Evolutionary conservation across 1,140 invertebrate species (phyloP), one percentile per base, ranked within the genome.

Genomic region (Formica exsecta): DNA sequence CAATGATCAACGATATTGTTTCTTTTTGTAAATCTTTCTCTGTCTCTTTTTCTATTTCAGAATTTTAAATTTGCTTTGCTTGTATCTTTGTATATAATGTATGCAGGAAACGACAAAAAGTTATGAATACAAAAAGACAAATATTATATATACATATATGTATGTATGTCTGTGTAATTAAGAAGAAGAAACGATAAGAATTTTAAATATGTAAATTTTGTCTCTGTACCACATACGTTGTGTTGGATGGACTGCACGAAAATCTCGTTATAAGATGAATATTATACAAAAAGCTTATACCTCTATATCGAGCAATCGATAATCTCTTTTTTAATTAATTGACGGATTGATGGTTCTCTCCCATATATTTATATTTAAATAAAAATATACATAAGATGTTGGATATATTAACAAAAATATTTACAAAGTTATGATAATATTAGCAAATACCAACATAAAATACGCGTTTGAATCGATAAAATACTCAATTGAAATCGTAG

Each of bases 131-230:
- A 54, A 44, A 9, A 44, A 44, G 41, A 44, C 41, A 44, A 44
- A 44, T 41, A 41, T 9, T 41, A 44, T 44, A 44, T 19, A 16
- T 19, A 16, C 4, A 5, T 16, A 44, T 16, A 51, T 51, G 4
- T 11, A 44, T 44, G 8, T 44, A 38, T 38, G 6, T 38, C 9
- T 36, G 9, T 36, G 11, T 36, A 54, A 51, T 51, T 71, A 22
- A 22, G 22, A 70, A 70, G 7, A 70, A 25, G 16, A 51, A 68
- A 51, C 19, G 16, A 51, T 51, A 22, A 66, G 1, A 25, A 70
- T 51, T 48, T 48, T 25, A 48, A 25, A 48, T 25, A 25, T 70
- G 44, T 54, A 71, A 71, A 71, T 54, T 54, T 4, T 71, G 4
- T 70, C n/a, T 19, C 22, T 51, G 1, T 16, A 48, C 32, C 25